Evolutionary conservation across 2,888 invertebrate species (phyloP), one percentile per base, ranked within the genome.

Genomic region (Phlogophora meticulosa): DNA sequence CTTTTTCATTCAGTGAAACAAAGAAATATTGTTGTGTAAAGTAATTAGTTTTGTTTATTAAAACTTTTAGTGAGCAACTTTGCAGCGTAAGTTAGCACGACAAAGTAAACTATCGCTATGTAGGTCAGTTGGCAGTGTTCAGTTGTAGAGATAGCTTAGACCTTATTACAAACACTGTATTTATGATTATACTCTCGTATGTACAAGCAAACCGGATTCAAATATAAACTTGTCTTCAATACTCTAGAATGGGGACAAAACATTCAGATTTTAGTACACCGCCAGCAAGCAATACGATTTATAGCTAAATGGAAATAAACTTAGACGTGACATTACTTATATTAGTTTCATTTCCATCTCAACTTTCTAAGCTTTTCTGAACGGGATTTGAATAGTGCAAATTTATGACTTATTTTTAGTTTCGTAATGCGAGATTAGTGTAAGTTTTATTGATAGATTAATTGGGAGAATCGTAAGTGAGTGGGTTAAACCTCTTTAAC

Each of bases 151-250:
- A 76, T 55, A 77, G 76, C 84, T 61, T 75, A 69, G 75, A 82
- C 78, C 78, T 84, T 75, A 80, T 75, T 80, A 71, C 75, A 67
- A 82, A 82, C 72, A 82, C 71, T 75, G 61, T 77, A 70, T 84
- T 84, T 82, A 84, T 72, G 84, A 82, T 75, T 72, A 72, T 82
- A 75, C 69, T 75, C 72, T 62, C 60, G 53, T 28, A 28, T 28
- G 28, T 68, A 52, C 52, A 68, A 60, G 67, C 65, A 68, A 82
- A 82, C 82, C 85, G 82, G 82, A 82, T 82, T 82, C 80, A 59
- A 80, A 76, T 72, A 74, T 74, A 82, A 78, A 72, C 81, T 75
- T 76, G 81, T 62, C 65, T 84, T 83, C 74, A 78, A 74, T 78
- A 63, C 56, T 66, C 49, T 36, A 66, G 69, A 81, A 81, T 83